phyloP scores from a whole-genome alignment of 2,888 invertebrate species.

The Acanthosoma haemorrhoidale region DNA sequence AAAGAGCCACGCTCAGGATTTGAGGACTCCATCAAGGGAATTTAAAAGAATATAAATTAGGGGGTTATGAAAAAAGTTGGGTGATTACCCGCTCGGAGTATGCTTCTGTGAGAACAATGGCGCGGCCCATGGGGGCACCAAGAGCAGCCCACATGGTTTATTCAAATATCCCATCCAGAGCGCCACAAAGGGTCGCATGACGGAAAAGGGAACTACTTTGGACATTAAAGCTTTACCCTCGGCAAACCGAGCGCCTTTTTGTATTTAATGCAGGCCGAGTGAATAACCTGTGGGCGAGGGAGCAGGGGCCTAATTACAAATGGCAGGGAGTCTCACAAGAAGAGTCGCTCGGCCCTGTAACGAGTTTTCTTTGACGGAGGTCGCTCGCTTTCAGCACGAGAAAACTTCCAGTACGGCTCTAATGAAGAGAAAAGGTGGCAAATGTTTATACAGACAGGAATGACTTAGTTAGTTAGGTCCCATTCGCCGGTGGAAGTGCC shows the following conservation, averaged over 20 bases:
- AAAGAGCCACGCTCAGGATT: not conserved
- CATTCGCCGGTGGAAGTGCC: too few species aligned
- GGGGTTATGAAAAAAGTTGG: not conserved
- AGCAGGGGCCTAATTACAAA: not conserved
- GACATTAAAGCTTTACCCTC: not conserved
- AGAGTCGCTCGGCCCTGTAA: not conserved
- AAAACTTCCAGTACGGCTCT: not conserved
- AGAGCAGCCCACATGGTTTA: conserved; percentile 2
- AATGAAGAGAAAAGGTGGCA: not conserved
- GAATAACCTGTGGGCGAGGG: not conserved
- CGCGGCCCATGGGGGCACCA: not conserved
- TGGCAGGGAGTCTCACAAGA: not conserved
- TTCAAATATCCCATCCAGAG: not conserved
- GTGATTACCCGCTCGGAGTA: not conserved
- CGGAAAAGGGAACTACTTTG: not conserved
- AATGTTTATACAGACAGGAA: not conserved
- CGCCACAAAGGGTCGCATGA: not conserved
- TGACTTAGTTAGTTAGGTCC: too few species aligned
- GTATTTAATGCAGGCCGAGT: not conserved
- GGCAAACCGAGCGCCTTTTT: conserved; percentile 11
- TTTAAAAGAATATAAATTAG: conserved; percentile 14
- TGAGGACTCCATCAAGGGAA: conserved; percentile 1
- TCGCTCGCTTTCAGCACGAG: not conserved
- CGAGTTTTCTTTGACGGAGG: conserved; percentile 12
- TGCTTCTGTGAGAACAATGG: not conserved